Conservation (phyloP, 2,888 invertebrate genomes). For the Gisinianus flammeolus region DNA sequence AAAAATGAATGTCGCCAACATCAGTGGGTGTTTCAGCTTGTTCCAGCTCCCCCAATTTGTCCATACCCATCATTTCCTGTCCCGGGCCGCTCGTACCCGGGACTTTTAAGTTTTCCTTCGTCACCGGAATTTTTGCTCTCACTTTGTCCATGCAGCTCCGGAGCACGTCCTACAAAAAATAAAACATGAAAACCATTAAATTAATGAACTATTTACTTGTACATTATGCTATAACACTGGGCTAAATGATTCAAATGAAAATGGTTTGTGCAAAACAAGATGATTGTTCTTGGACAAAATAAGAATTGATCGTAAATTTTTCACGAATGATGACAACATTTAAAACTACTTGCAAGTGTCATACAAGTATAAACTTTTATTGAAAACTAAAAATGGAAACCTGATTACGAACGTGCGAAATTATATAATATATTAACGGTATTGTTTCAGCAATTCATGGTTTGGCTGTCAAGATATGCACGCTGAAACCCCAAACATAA, state of each 20-base stretch:
- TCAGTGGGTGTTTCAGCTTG: conserved; percentile 71
- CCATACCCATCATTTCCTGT: conserved; percentile 32
- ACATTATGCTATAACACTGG: no score
- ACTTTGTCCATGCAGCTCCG: conserved; percentile 79
- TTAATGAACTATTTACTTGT: not conserved
- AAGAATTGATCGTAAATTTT: not conserved
- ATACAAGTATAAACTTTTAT: no score
- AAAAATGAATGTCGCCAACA: conserved; percentile 70
- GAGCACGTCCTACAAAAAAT: conserved; percentile 74
- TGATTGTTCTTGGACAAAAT: not conserved
- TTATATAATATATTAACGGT: not conserved
- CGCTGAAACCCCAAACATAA: not conserved
- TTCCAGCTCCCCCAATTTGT: conserved; percentile 57
- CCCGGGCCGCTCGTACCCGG: conserved; percentile 44
- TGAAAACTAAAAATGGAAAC: no score
- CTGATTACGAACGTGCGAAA: no score
- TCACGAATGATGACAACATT: no score
- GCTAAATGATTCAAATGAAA: no score
- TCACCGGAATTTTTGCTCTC: conserved; percentile 67
- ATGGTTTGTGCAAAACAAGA: not conserved
- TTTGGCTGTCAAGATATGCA: not conserved
- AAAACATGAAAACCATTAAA: conserved; percentile 41
- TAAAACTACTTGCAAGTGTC: no score
- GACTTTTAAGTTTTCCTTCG: conserved; percentile 53
- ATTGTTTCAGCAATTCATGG: no score